A percentile compares a stretch with the other conserved stretches of the same genome.
Evolutionary conservation across 2,888 invertebrate genomes (phyloP).

Genomic region (Drymonia ruficornis): DNA sequence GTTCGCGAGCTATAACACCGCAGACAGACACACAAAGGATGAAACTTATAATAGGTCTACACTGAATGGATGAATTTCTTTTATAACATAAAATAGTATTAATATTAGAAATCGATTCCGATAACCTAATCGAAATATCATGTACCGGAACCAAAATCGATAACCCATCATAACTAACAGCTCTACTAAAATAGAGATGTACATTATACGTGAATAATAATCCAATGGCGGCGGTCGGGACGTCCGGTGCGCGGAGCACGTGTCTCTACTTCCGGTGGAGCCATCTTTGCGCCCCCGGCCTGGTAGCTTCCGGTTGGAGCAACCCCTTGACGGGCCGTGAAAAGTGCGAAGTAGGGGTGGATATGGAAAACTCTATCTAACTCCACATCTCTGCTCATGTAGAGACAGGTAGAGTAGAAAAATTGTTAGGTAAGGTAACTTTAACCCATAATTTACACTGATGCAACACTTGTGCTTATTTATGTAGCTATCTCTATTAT

Average conservation of each 20-base stretch:
- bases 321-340: constrained; percentile 73
- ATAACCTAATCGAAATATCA: constrained; percentile 29
- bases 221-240: constrained; percentile 77
- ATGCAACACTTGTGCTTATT: no score
- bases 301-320: constrained; percentile 67
- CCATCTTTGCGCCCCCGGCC: constrained; percentile 76
- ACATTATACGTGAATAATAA: constrained; percentile 67
- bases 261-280: constrained; percentile 78
- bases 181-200: constrained; percentile 22
- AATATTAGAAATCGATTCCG: neutral
- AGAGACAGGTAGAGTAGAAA: no score
- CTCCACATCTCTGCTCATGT: neutral
- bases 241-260: constrained; percentile 80
- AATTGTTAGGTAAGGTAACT: no score
- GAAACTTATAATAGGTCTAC: no score
- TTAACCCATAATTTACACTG: no score
- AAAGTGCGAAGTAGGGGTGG: constrained; percentile 29
- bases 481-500: no score
- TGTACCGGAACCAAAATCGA: constrained; percentile 35
- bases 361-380: neutral
- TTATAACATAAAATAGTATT: no score
- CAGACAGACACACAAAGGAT: no score
- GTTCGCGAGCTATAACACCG: no score
- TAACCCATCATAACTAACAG: constrained; percentile 27
- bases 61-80: no score